phyloP scores from a whole-genome alignment of 2,888 invertebrate species.

The Adelphocoris suturalis region DNA sequence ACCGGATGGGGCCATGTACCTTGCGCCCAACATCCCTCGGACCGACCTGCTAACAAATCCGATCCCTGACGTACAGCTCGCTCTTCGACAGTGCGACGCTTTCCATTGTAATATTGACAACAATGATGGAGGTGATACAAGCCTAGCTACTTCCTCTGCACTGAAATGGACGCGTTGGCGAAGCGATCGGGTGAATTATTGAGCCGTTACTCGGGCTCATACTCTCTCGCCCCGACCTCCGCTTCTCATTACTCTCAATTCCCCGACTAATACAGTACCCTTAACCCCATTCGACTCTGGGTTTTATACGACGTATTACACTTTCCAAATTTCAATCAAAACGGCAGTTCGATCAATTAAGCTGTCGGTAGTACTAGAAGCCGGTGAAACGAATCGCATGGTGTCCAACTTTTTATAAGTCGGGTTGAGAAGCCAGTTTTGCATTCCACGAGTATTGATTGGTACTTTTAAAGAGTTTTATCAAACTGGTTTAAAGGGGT shows the following conservation, averaged over 20 bases:
- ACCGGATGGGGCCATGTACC: too few species aligned
- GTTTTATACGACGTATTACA: background rate
- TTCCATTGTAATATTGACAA: constrained; percentile 49
- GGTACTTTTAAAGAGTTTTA: too few species aligned
- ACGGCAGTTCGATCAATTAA: background rate
- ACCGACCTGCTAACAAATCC: background rate
- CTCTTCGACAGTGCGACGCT: background rate
- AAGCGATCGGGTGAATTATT: constrained; percentile 33
- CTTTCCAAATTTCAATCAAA: background rate
- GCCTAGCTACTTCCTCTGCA: constrained; percentile 19
- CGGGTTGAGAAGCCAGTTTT: too few species aligned
- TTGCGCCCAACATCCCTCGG: too few species aligned
- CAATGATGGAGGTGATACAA: constrained; percentile 47
- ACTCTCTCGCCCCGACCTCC: constrained; percentile 30
- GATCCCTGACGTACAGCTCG: background rate
- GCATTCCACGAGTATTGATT: too few species aligned
- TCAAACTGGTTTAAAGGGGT: too few species aligned
- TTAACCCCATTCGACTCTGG: background rate
- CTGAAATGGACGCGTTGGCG: background rate
- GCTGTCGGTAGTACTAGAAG: background rate
- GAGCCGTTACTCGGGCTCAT: constrained; percentile 6
- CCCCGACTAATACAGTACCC: constrained; percentile 6
- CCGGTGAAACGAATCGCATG: background rate
- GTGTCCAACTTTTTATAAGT: too few species aligned
- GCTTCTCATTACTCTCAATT: constrained; percentile 47